These are phyloP conservation scores for Danio tinwini DNA, from an alignment of 2,797 vertebrate species.

Conservation along the genomic window DNA sequence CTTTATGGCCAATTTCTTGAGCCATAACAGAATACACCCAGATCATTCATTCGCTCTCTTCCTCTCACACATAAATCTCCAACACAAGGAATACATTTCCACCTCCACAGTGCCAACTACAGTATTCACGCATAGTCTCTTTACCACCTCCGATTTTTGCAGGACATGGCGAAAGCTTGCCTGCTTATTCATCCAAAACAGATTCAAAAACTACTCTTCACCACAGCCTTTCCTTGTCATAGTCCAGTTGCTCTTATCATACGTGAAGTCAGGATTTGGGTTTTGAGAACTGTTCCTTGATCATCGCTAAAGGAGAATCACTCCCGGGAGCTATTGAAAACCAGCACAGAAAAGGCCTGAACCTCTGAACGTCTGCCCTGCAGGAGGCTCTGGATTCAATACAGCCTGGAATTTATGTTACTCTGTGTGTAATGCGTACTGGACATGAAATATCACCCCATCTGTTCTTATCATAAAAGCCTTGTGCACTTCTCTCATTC, in stretches of 20 bases:
- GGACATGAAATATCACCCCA: constrained; percentile 47
- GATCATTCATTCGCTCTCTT: constrained; percentile 7
- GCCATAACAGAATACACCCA: constrained; percentile 23
- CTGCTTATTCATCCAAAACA: constrained; percentile 19
- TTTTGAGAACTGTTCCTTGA: constrained; percentile 21
- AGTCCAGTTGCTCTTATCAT: constrained; percentile 25
- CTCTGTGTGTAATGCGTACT: constrained; percentile 7
- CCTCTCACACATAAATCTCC: background rate
- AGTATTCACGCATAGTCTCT: background rate
- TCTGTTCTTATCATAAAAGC: constrained; percentile 51
- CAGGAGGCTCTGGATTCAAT: constrained; percentile 26
- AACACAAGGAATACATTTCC: background rate
- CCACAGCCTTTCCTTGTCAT: background rate
- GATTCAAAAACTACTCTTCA: background rate
- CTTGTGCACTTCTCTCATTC: constrained; percentile 15
- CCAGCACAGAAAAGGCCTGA: constrained; percentile 9
- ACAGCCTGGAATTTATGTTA: constrained; percentile 40
- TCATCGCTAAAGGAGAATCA: constrained; percentile 11
- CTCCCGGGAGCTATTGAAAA: constrained; percentile 16
- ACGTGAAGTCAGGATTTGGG: constrained; percentile 1
- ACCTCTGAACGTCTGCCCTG: constrained; percentile 14
- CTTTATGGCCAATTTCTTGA: constrained; percentile 21
- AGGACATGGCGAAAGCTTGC: constrained; percentile 11
- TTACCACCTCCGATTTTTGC: background rate
- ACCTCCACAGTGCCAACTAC: background rate